Evolutionary conservation across 1,140 invertebrate species (phyloP).

Genomic region (Batillaria attramentaria): DNA sequence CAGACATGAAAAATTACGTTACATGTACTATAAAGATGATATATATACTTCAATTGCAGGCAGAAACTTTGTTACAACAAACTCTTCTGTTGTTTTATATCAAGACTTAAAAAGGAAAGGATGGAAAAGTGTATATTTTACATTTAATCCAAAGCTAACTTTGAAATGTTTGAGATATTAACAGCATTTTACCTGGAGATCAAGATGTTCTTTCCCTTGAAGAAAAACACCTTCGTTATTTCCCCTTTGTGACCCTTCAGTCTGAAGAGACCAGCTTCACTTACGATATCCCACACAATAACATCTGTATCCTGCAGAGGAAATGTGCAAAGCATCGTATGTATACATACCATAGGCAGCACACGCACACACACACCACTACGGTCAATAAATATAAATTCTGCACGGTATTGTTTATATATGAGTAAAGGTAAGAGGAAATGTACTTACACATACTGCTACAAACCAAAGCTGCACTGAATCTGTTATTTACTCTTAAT

Average conservation of each 20-base stretch:
- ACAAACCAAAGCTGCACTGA: no score
- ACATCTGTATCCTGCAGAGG: conserved; percentile 88
- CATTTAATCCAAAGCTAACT: background rate
- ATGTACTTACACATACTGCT: no score
- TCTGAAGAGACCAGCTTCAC: conserved; percentile 89
- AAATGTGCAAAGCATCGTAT: no score
- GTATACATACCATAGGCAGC: no score
- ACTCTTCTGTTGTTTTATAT: background rate
- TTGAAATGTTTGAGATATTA: background rate
- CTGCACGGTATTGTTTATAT: no score
- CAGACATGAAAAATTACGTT: background rate
- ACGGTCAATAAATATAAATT: no score
- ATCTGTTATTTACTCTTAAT: no score
- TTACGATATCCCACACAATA: conserved; percentile 95
- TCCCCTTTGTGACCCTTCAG: conserved; percentile 93
- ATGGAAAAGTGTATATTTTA: background rate
- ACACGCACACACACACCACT: no score
- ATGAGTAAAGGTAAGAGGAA: no score
- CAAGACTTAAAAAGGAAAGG: background rate
- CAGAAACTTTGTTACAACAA: no score
- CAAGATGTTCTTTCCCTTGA: conserved; percentile 82
- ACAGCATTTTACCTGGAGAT: conserved; percentile 77
- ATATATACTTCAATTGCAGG: no score
- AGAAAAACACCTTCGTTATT: conserved; percentile 90
- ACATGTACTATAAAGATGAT: no score